A percentile compares a stretch with the other conserved stretches of the same genome.
Evolutionary conservation across 1,140 invertebrate genomes (phyloP).

Genomic region (Radopholus similis): DNA sequence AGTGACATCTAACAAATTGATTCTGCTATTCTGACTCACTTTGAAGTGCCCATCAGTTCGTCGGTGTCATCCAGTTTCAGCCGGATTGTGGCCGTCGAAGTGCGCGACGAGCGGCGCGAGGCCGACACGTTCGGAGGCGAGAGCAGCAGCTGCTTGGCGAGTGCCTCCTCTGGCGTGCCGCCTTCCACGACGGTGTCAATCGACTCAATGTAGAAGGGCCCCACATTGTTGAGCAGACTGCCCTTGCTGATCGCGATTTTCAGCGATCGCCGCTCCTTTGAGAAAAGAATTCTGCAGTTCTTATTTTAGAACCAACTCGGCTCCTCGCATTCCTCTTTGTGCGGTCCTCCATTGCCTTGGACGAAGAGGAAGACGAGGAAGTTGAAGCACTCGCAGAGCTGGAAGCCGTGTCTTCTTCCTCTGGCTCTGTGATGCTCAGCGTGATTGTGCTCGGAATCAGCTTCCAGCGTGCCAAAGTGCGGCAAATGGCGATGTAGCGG

Average conservation of each 20-base stretch:
- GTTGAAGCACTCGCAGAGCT: neutral
- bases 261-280: neutral
- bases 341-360: neutral
- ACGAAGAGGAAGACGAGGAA: neutral
- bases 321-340: neutral
- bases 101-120: too few relatives aligned
- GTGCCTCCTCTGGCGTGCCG: neutral
- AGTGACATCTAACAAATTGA: neutral
- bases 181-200: neutral
- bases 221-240: neutral
- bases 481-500: constrained; percentile 22
- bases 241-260: constrained; percentile 4
- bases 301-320: neutral
- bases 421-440: constrained; percentile 7
- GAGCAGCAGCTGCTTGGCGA: neutral
- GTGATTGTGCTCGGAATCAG: constrained; percentile 20
- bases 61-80: too few relatives aligned
- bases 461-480: neutral
- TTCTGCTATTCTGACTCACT: neutral
- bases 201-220: constrained; percentile 9
- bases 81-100: too few relatives aligned
- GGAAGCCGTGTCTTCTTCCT: neutral
- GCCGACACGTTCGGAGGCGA: neutral
- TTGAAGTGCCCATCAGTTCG: too few relatives aligned
- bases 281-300: neutral